These are phyloP conservation scores for Lethrus apterus DNA, from an alignment of 1,140 invertebrate genomes.

Conservation along the genomic window DNA sequence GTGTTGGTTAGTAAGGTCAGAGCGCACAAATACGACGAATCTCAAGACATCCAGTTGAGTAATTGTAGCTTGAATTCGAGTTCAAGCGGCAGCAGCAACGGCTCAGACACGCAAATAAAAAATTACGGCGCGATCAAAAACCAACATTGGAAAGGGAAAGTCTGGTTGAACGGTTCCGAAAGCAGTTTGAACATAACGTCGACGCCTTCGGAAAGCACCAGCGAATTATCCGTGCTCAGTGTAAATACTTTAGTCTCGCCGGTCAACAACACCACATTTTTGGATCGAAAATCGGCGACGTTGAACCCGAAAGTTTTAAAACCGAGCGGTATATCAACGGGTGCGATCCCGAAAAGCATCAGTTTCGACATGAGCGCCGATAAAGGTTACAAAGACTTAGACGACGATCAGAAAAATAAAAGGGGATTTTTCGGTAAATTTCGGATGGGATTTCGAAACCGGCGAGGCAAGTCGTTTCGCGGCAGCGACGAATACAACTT, in stretches of 20 bases:
- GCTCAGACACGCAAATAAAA: slow-evolving; percentile 35
- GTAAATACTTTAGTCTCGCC: slow-evolving; percentile 20
- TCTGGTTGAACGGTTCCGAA: slow-evolving; percentile 35
- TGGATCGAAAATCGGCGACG: slow-evolving; percentile 17
- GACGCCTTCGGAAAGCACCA: slow-evolving; percentile 35
- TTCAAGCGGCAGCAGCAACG: slow-evolving; percentile 37
- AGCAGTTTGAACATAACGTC: slow-evolving; percentile 34
- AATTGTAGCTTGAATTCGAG: slow-evolving; percentile 39
- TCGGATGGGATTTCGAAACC: slow-evolving; percentile 60
- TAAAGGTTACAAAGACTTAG: slow-evolving; percentile 60
- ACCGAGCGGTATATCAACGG: slow-evolving; percentile 57
- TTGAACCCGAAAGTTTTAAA: slow-evolving; percentile 38
- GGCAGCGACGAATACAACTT: slow-evolving; percentile 4
- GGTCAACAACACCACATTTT: slow-evolving; percentile 3
- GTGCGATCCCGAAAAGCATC: slow-evolving; percentile 85
- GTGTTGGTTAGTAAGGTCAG: slow-evolving; percentile 5
- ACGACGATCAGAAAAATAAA: slow-evolving; percentile 55
- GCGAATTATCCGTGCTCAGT: slow-evolving; percentile 34
- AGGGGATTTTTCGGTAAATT: slow-evolving; percentile 60
- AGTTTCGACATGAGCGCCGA: slow-evolving; percentile 87
- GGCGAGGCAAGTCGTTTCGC: slow-evolving; percentile 47
- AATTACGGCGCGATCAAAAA: slow-evolving; percentile 21
- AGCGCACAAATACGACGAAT: slow-evolving; percentile 27
- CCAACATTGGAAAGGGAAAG: slow-evolving; percentile 36
- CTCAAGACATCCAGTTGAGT: slow-evolving; percentile 35